Conservation (phyloP, 2,797 vertebrate genomes). For the Typhlichthys eigenmanni region DNA sequence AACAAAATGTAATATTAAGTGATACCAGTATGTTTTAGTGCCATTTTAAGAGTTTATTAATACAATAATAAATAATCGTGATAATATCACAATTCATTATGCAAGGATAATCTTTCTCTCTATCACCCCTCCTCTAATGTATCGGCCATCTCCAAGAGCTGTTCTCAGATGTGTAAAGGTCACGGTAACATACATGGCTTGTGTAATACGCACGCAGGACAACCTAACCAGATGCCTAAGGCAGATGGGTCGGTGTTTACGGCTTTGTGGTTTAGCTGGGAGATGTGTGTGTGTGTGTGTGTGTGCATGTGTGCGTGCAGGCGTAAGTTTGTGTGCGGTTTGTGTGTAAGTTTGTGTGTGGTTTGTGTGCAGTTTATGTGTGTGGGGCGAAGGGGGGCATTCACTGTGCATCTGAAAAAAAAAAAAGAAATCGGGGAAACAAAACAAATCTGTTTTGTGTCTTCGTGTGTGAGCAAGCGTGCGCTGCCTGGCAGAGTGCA, state of each 20-base stretch:
- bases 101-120: no score
- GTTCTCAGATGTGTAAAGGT: neutral
- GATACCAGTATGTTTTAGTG: no score
- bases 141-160: slow-evolving; percentile 39
- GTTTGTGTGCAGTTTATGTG: neutral
- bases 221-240: no score
- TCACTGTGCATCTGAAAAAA: no score
- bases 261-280: no score
- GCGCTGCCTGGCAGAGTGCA: neutral
- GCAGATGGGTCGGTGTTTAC: no score
- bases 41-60: no score
- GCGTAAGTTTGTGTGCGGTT: neutral
- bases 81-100: no score
- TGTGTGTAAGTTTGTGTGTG: slow-evolving; percentile 6
- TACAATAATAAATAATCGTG: no score
- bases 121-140: slow-evolving; percentile 1
- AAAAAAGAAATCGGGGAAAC: no score
- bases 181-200: slow-evolving; percentile 19
- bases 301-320: slow-evolving; percentile 26
- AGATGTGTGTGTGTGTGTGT: slow-evolving; percentile 11
- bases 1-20: no score
- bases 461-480: slow-evolving; percentile 9
- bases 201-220: neutral
- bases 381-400: no score
- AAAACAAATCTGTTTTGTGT: neutral